Conservation (phyloP, 2,113 vertebrate species). For the Lota lota region DNA sequence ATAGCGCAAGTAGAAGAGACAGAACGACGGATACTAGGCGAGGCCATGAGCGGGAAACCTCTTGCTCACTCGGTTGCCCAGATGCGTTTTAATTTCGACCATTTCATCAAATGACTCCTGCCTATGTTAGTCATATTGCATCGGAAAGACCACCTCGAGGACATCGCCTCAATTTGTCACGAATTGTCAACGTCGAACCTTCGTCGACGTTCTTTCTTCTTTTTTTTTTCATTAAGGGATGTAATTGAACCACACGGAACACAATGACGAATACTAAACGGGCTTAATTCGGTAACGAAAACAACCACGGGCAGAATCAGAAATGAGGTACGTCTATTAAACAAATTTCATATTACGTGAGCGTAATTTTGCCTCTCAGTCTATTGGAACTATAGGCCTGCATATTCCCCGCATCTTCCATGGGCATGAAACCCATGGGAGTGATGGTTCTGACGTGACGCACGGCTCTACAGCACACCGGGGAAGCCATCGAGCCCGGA, state of each 20-base stretch:
- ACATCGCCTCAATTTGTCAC: conserved; percentile 56
- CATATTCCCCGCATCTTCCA: conserved; percentile 46
- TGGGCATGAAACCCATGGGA: conserved; percentile 65
- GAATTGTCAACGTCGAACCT: conserved; percentile 45
- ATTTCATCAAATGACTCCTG: conserved; percentile 44
- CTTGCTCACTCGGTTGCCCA: conserved; percentile 30
- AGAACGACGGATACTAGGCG: conserved; percentile 59
- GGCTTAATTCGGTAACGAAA: background rate
- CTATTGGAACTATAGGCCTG: conserved; percentile 46
- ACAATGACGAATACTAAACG: conserved; percentile 27
- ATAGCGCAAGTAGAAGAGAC: conserved; percentile 27
- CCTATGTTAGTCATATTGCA: too few relatives aligned
- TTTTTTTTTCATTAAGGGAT: conserved; percentile 46
- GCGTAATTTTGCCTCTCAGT: conserved; percentile 3
- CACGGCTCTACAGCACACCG: conserved; percentile 55
- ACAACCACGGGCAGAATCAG: background rate
- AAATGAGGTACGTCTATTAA: background rate
- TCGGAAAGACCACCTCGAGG: conserved; percentile 26
- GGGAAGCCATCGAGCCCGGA: conserved; percentile 60
- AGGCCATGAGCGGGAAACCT: conserved; percentile 56
- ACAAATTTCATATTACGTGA: background rate
- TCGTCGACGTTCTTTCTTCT: conserved; percentile 55
- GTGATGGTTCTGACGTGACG: conserved; percentile 68
- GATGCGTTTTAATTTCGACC: conserved; percentile 24
- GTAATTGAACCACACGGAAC: conserved; percentile 26